Percentiles rank a stretch among this genome's conserved stretches.
Conservation (phyloP, 2,797 vertebrate genomes). For the Leptoclinus maculatus region DNA sequence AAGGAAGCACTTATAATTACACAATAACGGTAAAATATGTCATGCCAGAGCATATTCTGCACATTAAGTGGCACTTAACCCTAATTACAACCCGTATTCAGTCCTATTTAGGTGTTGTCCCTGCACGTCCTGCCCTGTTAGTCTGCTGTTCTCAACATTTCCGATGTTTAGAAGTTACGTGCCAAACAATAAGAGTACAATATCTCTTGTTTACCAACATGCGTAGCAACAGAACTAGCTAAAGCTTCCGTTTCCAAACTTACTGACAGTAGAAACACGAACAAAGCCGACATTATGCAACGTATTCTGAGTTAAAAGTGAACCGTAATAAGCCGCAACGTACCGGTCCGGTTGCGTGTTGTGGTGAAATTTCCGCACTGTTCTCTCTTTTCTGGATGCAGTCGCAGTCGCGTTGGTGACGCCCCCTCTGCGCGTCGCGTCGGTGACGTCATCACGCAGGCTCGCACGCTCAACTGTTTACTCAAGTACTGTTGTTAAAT, state of each 20-base stretch:
- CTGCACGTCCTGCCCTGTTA: not conserved
- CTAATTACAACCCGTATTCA: not conserved
- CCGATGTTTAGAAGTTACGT: not conserved
- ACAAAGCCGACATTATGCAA: not conserved
- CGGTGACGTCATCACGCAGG: constrained; percentile 35
- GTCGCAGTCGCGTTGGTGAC: constrained; percentile 24
- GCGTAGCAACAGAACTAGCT: not conserved
- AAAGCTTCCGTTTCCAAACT: constrained; percentile 43
- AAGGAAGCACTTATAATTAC: not conserved
- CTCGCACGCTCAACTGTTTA: not conserved
- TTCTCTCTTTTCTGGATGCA: not conserved
- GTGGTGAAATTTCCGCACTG: constrained; percentile 3
- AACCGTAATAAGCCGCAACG: not conserved
- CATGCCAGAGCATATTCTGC: not conserved
- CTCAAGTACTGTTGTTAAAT: not conserved
- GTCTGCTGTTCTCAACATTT: not conserved
- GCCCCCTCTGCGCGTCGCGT: constrained; percentile 44
- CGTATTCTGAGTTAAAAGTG: not conserved
- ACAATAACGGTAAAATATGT: not conserved
- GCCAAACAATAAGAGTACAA: fast-evolving
- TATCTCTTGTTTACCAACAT: not conserved
- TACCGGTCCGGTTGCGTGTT: not conserved
- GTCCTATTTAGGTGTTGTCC: not conserved
- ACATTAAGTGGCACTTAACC: not conserved
- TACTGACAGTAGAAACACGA: constrained; percentile 27